Evolutionary conservation across 2,797 vertebrate species (phyloP).

Genomic region (Brachyalestes nurse): DNA sequence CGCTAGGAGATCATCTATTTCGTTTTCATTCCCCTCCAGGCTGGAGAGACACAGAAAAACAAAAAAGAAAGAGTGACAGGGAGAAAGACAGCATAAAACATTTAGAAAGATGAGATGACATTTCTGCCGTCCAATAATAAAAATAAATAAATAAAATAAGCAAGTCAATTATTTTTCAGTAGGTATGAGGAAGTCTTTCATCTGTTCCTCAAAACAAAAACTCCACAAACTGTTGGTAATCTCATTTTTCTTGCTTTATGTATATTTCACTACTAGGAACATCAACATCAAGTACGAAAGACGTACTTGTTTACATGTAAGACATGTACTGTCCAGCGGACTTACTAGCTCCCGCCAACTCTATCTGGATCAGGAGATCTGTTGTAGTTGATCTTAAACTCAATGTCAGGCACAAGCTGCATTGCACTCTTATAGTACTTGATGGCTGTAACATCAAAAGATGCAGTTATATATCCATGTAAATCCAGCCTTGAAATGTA

Average conservation of each 20-base stretch:
- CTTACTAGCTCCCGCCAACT: conserved; percentile 88
- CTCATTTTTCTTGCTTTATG: not conserved
- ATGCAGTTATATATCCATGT: not conserved
- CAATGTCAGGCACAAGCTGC: conserved; percentile 98
- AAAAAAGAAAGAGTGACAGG: not conserved
- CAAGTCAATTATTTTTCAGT: not conserved
- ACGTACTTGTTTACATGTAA: not conserved
- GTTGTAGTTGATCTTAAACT: conserved; percentile 95
- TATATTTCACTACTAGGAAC: not conserved
- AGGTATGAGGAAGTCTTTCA: not conserved
- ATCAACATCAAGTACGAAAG: not conserved
- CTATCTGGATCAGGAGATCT: conserved; percentile 87
- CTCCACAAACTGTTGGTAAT: not conserved
- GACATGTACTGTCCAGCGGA: conserved; percentile 7
- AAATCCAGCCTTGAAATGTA: not conserved
- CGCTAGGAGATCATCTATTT: conserved; percentile 89
- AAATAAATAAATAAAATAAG: not conserved
- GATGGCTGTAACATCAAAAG: conserved; percentile 84
- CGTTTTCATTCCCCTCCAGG: conserved; percentile 81
- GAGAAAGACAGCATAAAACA: not conserved
- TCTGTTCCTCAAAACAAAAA: not conserved
- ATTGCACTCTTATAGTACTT: conserved; percentile 98
- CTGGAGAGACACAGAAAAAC: conserved; percentile 64
- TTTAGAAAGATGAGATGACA: not conserved
- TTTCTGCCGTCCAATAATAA: not conserved